Evolutionary conservation across 2,797 vertebrate genomes (phyloP).

Genomic region (Enteromius fasciolatus): DNA sequence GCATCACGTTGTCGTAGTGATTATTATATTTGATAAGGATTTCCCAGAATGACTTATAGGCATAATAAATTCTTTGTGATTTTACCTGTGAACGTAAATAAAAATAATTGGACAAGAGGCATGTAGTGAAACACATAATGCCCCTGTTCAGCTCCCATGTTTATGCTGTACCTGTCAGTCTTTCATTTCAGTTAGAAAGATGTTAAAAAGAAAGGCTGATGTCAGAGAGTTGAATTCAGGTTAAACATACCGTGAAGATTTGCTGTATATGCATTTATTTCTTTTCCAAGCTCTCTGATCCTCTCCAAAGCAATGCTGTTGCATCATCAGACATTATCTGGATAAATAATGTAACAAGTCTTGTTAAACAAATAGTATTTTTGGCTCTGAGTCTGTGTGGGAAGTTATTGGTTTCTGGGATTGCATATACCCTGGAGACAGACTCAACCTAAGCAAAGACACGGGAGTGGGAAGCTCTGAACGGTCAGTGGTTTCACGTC

Average conservation of each 20-base stretch:
- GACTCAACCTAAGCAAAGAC: conserved; percentile 10
- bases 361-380: conserved; percentile 17
- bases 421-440: conserved; percentile 24
- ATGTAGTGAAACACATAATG: background rate
- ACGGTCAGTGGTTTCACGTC: background rate
- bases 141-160: background rate
- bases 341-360: conserved; percentile 26
- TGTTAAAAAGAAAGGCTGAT: background rate
- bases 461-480: background rate
- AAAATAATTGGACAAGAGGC: background rate
- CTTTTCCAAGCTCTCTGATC: background rate
- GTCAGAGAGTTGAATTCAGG: background rate
- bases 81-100: background rate
- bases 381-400: conserved; percentile 22
- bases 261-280: background rate
- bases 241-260: conserved; percentile 1
- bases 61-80: background rate
- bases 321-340: background rate
- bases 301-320: conserved; percentile 17
- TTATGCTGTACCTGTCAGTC: background rate
- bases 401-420: conserved; percentile 7
- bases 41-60: background rate
- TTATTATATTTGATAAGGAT: background rate
- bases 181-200: background rate
- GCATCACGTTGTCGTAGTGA: background rate